A percentile compares a stretch with the other conserved stretches of the same genome.
Evolutionary conservation across 2,113 vertebrate species (phyloP).

Genomic region (Tamias sibiricus): DNA sequence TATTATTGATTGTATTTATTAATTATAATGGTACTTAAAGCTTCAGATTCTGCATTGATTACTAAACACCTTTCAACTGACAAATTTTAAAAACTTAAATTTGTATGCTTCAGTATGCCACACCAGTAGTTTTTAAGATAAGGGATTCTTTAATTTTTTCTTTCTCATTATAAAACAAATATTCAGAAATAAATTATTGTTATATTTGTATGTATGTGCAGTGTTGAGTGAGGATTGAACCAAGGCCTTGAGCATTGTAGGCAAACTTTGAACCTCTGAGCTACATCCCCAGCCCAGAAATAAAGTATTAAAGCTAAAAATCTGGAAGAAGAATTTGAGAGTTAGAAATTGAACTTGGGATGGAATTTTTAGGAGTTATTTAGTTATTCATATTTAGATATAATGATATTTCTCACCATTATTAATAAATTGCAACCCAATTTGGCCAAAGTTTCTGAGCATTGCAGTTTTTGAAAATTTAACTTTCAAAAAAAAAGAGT

Average conservation of each 20-base stretch:
- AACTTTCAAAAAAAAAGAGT: not conserved
- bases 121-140: conserved; percentile 34
- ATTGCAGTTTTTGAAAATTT: not conserved
- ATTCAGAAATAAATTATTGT: not conserved
- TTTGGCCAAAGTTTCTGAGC: not conserved
- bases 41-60: conserved; percentile 53
- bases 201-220: not conserved
- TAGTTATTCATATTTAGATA: conserved; percentile 20
- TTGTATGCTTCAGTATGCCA: conserved; percentile 28
- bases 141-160: not conserved
- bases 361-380: not conserved
- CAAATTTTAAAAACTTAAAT: conserved; percentile 18
- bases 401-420: not conserved
- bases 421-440: conserved; percentile 3
- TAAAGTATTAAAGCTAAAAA: not conserved
- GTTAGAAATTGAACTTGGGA: conserved; percentile 39
- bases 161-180: conserved; percentile 45
- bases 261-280: not conserved
- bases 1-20: not conserved
- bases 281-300: not conserved
- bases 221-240: not conserved
- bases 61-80: conserved; percentile 10
- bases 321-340: conserved; percentile 58
- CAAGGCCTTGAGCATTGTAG: no score
- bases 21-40: conserved; percentile 26